phyloP scores from a whole-genome alignment of 2,113 vertebrate genomes.

The Notarius lentiginosus region DNA sequence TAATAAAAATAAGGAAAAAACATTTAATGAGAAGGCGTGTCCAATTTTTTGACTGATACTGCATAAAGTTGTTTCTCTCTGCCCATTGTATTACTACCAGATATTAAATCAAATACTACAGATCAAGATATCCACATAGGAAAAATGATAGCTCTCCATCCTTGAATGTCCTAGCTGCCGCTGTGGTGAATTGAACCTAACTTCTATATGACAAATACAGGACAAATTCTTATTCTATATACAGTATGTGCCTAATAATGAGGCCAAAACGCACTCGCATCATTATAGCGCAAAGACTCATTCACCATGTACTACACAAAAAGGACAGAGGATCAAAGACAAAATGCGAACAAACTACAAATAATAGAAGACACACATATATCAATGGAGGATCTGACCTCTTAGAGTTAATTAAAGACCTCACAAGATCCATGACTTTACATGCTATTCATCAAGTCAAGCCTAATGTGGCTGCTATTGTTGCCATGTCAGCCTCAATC shows the following conservation, averaged over 20 bases:
- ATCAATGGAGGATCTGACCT: neutral
- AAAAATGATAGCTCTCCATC: neutral
- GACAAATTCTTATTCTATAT: neutral
- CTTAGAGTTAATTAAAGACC: constrained; percentile 18
- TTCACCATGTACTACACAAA: too few relatives aligned
- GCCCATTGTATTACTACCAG: neutral
- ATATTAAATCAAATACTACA: neutral
- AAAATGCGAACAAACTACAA: neutral
- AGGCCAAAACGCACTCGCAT: neutral
- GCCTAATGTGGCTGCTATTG: neutral
- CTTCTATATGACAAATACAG: neutral
- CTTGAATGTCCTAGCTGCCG: too few relatives aligned
- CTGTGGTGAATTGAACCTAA: neutral
- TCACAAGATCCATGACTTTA: neutral
- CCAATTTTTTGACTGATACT: too few relatives aligned
- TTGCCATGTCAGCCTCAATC: neutral
- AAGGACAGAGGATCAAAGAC: neutral
- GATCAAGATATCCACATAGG: neutral
- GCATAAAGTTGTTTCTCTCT: neutral
- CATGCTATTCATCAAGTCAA: neutral
- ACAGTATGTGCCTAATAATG: neutral
- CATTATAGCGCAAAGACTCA: neutral
- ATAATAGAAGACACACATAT: neutral
- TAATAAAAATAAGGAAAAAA: too few relatives aligned
- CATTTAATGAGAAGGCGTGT: too few relatives aligned